A percentile compares a stretch with the other conserved stretches of the same genome.
These are phyloP conservation scores for Philopotamus ludificatus DNA, from an alignment of 1,140 invertebrate species.

Conservation along the genomic window DNA sequence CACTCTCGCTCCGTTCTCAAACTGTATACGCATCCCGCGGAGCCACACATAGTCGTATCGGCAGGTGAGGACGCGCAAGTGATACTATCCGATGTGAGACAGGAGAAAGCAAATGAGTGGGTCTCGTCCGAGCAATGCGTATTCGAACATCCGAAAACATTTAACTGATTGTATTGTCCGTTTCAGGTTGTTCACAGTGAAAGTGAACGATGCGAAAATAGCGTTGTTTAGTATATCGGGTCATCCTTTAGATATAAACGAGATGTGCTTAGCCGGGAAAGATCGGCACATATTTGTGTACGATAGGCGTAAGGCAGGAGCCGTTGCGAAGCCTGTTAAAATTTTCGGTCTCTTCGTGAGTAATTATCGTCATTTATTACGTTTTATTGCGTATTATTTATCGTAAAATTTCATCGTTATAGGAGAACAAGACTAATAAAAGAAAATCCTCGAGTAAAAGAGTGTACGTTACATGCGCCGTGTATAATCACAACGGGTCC, in stretches of 20 bases:
- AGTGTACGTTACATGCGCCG: slow-evolving; percentile 77
- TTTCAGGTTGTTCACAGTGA: slow-evolving; percentile 65
- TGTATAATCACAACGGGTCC: slow-evolving; percentile 88
- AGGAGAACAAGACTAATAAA: slow-evolving; percentile 17
- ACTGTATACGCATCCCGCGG: slow-evolving; percentile 69
- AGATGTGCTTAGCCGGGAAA: slow-evolving; percentile 81
- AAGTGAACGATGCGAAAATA: slow-evolving; percentile 61
- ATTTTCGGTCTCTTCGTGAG: slow-evolving; percentile 50
- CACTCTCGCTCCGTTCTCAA: slow-evolving; percentile 79
- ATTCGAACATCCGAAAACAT: background rate
- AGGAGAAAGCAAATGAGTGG: slow-evolving; percentile 50
- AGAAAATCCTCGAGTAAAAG: slow-evolving; percentile 39
- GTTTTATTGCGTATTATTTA: background rate
- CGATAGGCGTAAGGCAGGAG: slow-evolving; percentile 64
- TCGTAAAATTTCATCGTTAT: slow-evolving; percentile 12
- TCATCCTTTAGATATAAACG: slow-evolving; percentile 74
- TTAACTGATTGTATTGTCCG: background rate
- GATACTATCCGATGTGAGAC: slow-evolving; percentile 78
- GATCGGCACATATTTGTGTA: slow-evolving; percentile 66
- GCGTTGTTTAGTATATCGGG: slow-evolving; percentile 83
- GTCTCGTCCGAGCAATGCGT: no score
- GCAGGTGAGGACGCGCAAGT: slow-evolving; percentile 87
- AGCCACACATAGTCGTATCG: slow-evolving; percentile 77
- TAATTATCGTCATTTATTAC: slow-evolving; percentile 14
- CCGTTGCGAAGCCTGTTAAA: slow-evolving; percentile 46